Base-by-base conservation (phyloP, 2,113 vertebrate genomes). In the Platichthys stellatus region DNA sequence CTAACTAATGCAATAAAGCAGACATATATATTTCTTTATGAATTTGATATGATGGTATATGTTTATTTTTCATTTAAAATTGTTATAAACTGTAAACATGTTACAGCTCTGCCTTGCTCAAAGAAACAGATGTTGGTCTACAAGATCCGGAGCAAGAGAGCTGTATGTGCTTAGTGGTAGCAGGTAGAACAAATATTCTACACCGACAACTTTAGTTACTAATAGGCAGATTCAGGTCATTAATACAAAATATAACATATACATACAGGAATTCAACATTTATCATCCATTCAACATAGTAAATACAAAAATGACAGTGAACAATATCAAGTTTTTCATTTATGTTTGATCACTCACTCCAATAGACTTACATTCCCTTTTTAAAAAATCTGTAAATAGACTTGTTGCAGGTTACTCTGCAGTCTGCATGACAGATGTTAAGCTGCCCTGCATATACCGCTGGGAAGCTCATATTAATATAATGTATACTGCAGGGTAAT, bases 371-470 rank as follows among this genome's bases (percentile, higher is more conserved):
- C 31, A 43, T 70, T 69, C 13, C 8, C 59, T 21, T 59, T 63
- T 45, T 8, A 31, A 31, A 31, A 31, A 7, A 59, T 45, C 49
- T 57, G 56, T 38, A 53, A 78, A 63, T 12, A 40, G 65, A 76
- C 61, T 66, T 67, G 26, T 63, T 75, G 8, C 13, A 53, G 3
- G 57, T 68, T 18, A 11, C 1, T 1, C 17, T 58, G 26, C 21
- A 12, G 56, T 24, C 56, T 24, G 2, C 3, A 24, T 7, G n/a
- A 9, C 23, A 57, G 23, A 24, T 57, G 56, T 57, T 24, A 24
- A 23, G 23, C 21, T 57, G 5, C 21, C 56, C 56, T 24, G 23
- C 21, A 57, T 24, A 2, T 24, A 57, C 56, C 24, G 53, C 53
- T 12, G 53, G 20, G 53, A 11, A 54, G 53, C 53, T 54, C 17